A percentile compares a stretch with the other conserved stretches of the same genome.
Conservation (phyloP, 2,888 invertebrate genomes). For the Callimorpha dominula region DNA sequence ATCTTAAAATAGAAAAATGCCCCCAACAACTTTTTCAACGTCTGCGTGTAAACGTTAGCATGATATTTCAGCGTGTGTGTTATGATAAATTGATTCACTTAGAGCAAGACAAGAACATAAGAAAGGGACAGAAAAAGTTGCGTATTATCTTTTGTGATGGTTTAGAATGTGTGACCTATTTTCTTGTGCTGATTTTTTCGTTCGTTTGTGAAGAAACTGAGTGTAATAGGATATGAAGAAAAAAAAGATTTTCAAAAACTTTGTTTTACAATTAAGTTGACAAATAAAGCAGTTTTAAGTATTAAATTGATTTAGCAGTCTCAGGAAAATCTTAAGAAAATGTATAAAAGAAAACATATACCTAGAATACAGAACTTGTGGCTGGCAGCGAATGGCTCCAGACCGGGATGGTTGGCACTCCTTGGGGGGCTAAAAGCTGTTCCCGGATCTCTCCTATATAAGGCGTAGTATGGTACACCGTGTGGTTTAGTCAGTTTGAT, state of each 20-base stretch:
- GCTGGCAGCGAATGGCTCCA: too few relatives aligned
- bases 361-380: too few relatives aligned
- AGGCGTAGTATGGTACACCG: too few relatives aligned
- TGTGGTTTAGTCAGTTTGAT: too few relatives aligned
- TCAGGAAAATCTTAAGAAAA: too few relatives aligned
- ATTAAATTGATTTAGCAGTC: too few relatives aligned
- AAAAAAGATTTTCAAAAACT: background rate
- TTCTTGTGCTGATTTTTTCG: background rate
- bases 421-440: too few relatives aligned
- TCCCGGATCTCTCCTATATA: too few relatives aligned
- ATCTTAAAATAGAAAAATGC: constrained; percentile 18
- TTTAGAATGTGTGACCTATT: constrained; percentile 10
- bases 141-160: constrained; percentile 14
- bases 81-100: constrained; percentile 54
- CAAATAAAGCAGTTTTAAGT: too few relatives aligned
- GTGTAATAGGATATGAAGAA: background rate
- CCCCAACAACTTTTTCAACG: constrained; percentile 34
- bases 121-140: constrained; percentile 11
- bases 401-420: too few relatives aligned
- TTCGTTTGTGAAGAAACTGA: background rate
- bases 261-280: background rate
- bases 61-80: constrained; percentile 43
- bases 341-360: too few relatives aligned
- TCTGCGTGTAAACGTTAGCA: constrained; percentile 36
- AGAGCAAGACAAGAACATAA: constrained; percentile 19